Conservation (phyloP, 2,797 vertebrate genomes). For the Scarus forsteni region DNA sequence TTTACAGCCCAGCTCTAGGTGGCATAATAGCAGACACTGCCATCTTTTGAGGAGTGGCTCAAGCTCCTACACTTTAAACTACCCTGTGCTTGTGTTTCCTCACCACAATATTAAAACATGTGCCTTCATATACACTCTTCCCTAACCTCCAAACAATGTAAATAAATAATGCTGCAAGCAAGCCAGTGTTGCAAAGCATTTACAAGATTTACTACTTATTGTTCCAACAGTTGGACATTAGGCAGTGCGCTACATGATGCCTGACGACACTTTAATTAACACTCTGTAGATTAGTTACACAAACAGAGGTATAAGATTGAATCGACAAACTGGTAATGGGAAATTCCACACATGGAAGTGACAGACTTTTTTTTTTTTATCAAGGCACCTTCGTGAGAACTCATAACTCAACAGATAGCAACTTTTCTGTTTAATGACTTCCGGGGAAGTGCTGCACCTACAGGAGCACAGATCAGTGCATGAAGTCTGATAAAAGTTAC, state of each 20-base stretch:
- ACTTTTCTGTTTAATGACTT: slow-evolving; percentile 44
- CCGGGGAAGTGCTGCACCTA: slow-evolving; percentile 14
- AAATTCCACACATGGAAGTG: slow-evolving; percentile 17
- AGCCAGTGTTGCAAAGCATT: slow-evolving; percentile 4
- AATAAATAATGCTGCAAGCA: slow-evolving; percentile 3
- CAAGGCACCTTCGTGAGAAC: slow-evolving; percentile 24
- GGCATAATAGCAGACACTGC: too few relatives aligned
- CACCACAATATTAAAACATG: background rate
- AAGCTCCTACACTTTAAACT: too few relatives aligned
- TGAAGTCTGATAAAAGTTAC: slow-evolving; percentile 4
- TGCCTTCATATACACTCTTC: background rate
- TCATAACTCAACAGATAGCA: slow-evolving; percentile 25
- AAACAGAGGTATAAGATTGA: slow-evolving; percentile 16
- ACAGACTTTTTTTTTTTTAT: slow-evolving; percentile 12
- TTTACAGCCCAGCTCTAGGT: too few relatives aligned
- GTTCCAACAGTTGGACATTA: slow-evolving; percentile 30
- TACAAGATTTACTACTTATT: slow-evolving; percentile 21
- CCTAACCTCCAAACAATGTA: background rate
- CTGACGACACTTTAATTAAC: slow-evolving; percentile 59
- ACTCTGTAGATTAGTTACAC: slow-evolving; percentile 45
- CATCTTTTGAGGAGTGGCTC: too few relatives aligned
- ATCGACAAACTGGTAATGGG: slow-evolving; percentile 19
- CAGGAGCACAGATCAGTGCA: slow-evolving; percentile 13
- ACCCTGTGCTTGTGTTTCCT: background rate
- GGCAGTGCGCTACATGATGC: slow-evolving; percentile 34